These are phyloP conservation scores for Amphiprion clarkii DNA, from an alignment of 2,797 vertebrate species.

Conservation along the genomic window DNA sequence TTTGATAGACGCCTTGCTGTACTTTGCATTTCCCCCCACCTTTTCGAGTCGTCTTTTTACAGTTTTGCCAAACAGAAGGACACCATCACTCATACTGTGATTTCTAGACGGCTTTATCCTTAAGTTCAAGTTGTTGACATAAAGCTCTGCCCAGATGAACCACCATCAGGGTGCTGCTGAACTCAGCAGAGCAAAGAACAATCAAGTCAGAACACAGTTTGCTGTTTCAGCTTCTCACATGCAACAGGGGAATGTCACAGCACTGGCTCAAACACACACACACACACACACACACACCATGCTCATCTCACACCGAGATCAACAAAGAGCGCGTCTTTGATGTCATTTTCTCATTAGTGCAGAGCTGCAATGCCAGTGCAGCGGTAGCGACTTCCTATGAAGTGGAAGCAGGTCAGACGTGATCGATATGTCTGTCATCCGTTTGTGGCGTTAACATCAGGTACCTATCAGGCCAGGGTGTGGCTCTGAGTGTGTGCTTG, in stretches of 20 bases:
- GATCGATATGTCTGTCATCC: conserved; percentile 60
- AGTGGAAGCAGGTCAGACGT: conserved; percentile 49
- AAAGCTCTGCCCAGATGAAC: background rate
- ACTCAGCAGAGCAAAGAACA: conserved; percentile 48
- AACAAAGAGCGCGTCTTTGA: conserved; percentile 42
- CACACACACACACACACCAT: conserved; percentile 31
- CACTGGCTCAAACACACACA: conserved; percentile 51
- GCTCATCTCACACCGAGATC: conserved; percentile 21
- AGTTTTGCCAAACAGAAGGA: background rate
- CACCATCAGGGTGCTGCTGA: conserved; percentile 45
- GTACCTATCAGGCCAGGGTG: conserved; percentile 64
- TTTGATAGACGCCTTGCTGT: background rate
- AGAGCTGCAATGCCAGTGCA: conserved; percentile 52
- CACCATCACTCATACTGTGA: background rate
- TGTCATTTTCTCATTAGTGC: conserved; percentile 76
- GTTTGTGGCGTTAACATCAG: conserved; percentile 58
- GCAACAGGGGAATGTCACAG: conserved; percentile 74
- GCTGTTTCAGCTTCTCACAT: conserved; percentile 74
- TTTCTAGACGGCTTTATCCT: background rate
- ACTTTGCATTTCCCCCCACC: background rate
- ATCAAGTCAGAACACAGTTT: conserved; percentile 45
- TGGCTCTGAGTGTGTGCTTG: conserved; percentile 27
- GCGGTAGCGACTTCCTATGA: conserved; percentile 38
- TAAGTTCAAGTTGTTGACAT: background rate
- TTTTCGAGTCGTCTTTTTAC: background rate